Conservation (phyloP, 2,113 vertebrate genomes). For the Galeopterus variegatus region DNA sequence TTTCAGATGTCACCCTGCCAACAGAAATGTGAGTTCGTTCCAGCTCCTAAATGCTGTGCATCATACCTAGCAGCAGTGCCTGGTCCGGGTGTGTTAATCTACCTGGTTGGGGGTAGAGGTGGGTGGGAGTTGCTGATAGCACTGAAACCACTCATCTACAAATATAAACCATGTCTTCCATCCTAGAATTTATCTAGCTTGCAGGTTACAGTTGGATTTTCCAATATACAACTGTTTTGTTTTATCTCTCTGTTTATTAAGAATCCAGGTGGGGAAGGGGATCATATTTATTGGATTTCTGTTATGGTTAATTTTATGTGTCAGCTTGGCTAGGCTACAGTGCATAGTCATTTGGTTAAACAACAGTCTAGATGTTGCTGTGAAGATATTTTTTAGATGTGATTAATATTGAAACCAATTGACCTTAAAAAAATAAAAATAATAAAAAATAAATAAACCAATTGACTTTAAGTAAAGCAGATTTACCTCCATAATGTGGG, state of each 20-base stretch:
- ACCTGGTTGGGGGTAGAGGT: neutral
- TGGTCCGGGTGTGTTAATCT: neutral
- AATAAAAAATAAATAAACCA: neutral
- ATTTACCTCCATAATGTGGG: neutral
- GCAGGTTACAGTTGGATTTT: neutral
- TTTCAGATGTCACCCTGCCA: neutral
- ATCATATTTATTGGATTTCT: neutral
- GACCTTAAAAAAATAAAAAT: neutral
- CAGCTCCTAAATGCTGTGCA: accelerated
- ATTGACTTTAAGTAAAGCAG: neutral
- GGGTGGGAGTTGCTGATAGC: neutral
- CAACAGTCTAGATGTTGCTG: neutral
- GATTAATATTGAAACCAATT: neutral
- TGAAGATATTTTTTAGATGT: neutral
- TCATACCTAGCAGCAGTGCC: no score
- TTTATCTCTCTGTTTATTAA: neutral
- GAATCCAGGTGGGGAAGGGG: neutral
- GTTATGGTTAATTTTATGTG: neutral
- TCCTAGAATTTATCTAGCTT: neutral
- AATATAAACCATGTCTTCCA: neutral
- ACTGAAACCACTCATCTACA: neutral
- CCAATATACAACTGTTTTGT: neutral
- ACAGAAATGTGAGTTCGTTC: neutral
- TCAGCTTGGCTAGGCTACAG: neutral
- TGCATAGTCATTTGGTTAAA: neutral